Evolutionary conservation across 2,113 vertebrate species (phyloP).

Genomic region (Sula dactylatra): DNA sequence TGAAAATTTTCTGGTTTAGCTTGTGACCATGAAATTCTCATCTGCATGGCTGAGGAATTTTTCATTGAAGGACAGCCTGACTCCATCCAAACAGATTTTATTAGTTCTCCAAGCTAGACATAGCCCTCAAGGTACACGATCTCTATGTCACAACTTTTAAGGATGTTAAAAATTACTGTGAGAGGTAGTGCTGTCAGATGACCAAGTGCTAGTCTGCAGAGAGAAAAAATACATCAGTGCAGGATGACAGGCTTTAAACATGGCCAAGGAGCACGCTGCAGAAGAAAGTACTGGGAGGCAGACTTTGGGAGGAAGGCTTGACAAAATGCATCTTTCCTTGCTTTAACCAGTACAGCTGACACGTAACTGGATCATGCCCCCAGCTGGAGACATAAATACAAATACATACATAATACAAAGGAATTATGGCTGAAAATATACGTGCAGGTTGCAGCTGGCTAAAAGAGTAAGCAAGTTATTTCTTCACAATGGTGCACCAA

Average conservation of each 20-base stretch:
- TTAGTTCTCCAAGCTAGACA: neutral
- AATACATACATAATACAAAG: neutral
- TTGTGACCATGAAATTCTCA: neutral
- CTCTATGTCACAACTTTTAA: neutral
- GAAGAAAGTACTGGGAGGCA: neutral
- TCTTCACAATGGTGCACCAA: neutral
- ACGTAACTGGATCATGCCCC: neutral
- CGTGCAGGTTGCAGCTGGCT: neutral
- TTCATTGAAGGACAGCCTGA: neutral
- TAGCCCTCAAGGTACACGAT: neutral
- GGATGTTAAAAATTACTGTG: neutral
- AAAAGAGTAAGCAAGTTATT: neutral
- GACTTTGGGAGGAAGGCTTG: neutral
- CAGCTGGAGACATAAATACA: neutral
- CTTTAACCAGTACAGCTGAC: neutral
- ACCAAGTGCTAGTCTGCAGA: neutral
- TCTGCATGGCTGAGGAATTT: neutral
- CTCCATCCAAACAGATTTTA: neutral
- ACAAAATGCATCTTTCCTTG: neutral
- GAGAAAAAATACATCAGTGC: neutral
- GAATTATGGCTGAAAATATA: neutral
- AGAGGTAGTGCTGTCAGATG: neutral
- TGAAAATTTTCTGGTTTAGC: neutral
- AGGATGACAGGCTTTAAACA: neutral
- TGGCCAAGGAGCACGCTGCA: neutral